These are phyloP conservation scores for Tortrix viridana DNA, from an alignment of 2,888 invertebrate genomes.

Conservation along the genomic window DNA sequence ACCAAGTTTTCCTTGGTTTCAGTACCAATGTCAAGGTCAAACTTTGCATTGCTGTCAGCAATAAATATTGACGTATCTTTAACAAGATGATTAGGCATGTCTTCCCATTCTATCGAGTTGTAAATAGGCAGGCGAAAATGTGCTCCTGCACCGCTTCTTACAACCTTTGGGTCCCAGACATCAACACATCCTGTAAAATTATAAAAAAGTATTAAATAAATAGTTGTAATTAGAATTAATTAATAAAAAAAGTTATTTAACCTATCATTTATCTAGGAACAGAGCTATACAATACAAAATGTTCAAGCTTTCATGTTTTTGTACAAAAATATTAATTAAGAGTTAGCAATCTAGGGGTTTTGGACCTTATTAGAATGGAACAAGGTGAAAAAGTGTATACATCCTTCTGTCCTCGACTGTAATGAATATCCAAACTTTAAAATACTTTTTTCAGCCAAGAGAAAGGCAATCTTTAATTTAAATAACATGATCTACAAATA, in stretches of 20 bases:
- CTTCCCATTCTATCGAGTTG: conserved; percentile 86
- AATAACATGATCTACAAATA: conserved; percentile 9
- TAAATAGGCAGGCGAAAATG: conserved; percentile 91
- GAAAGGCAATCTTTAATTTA: background rate
- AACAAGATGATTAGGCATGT: conserved; percentile 79
- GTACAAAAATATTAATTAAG: too few relatives aligned
- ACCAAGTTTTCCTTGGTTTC: conserved; percentile 38
- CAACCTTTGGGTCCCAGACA: conserved; percentile 94
- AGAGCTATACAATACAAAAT: too few relatives aligned
- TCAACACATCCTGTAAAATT: conserved; percentile 90
- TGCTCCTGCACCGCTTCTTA: conserved; percentile 92
- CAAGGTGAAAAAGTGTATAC: too few relatives aligned
- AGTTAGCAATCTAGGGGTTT: too few relatives aligned
- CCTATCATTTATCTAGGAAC: too few relatives aligned
- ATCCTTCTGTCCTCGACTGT: too few relatives aligned
- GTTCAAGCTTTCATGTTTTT: too few relatives aligned
- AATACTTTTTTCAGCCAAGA: too few relatives aligned
- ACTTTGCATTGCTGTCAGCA: conserved; percentile 86
- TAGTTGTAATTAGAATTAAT: background rate
- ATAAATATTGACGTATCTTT: conserved; percentile 84
- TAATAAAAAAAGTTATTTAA: too few relatives aligned
- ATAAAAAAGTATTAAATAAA: background rate
- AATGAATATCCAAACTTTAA: too few relatives aligned
- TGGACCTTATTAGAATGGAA: too few relatives aligned
- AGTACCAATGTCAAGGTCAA: conserved; percentile 44